Percentiles rank a stretch among this genome's conserved stretches.
These are phyloP conservation scores for Apoda limacodes DNA, from an alignment of 2,888 invertebrate species.

Conservation along the genomic window DNA sequence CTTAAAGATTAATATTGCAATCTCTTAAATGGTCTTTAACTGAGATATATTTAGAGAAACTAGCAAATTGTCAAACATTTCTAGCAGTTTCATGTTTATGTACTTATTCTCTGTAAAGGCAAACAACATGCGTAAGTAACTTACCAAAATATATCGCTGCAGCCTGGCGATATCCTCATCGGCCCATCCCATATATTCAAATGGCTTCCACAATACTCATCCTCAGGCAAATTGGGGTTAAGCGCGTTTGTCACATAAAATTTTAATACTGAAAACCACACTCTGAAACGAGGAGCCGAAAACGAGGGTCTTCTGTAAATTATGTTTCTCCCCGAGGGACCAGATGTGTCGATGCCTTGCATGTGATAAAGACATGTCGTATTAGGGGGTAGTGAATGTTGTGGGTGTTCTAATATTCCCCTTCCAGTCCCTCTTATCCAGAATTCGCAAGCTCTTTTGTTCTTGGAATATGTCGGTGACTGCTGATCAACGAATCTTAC, in stretches of 20 bases:
- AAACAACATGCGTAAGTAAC: slow-evolving; percentile 29
- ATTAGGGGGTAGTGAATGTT: slow-evolving; percentile 88
- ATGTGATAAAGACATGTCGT: slow-evolving; percentile 91
- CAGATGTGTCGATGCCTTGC: slow-evolving; percentile 72
- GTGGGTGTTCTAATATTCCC: slow-evolving; percentile 85
- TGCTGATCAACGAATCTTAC: slow-evolving; percentile 87
- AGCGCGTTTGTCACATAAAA: slow-evolving; percentile 80
- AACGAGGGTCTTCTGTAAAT: slow-evolving; percentile 68
- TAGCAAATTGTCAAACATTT: too few relatives aligned
- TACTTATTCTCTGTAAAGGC: too few relatives aligned
- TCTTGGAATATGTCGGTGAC: slow-evolving; percentile 85
- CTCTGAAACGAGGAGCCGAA: slow-evolving; percentile 78
- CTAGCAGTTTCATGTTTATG: too few relatives aligned
- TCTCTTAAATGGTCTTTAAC: too few relatives aligned
- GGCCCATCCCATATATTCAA: slow-evolving; percentile 91
- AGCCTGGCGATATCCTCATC: slow-evolving; percentile 78
- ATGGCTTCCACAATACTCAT: slow-evolving; percentile 85
- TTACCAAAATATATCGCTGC: slow-evolving; percentile 87
- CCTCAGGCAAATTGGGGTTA: slow-evolving; percentile 74
- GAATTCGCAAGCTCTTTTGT: slow-evolving; percentile 87
- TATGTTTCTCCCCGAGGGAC: slow-evolving; percentile 67
- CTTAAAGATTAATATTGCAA: too few relatives aligned
- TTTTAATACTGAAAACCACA: slow-evolving; percentile 89
- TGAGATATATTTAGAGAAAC: too few relatives aligned
- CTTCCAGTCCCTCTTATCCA: slow-evolving; percentile 85